Evolutionary conservation across 2,888 invertebrate genomes (phyloP).

Genomic region (Busseola fusca): DNA sequence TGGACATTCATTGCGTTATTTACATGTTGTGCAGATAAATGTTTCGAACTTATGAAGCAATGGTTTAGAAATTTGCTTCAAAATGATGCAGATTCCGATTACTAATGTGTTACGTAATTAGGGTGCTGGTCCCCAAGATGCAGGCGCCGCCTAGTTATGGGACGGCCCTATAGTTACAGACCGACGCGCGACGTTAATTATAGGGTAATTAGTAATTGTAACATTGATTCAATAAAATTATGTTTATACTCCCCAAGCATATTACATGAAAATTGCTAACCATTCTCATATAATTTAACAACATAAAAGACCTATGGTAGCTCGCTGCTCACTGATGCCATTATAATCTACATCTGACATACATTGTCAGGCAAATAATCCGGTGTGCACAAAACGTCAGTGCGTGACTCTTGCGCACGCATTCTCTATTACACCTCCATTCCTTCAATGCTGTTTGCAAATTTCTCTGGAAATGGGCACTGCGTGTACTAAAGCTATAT

Average conservation of each 20-base stretch:
- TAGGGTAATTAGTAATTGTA: too few relatives aligned
- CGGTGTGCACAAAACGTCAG: slow-evolving; percentile 50
- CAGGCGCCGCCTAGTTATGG: too few relatives aligned
- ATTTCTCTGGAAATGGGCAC: slow-evolving; percentile 58
- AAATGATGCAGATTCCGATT: too few relatives aligned
- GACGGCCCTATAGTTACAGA: too few relatives aligned
- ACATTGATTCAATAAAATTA: too few relatives aligned
- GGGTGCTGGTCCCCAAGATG: too few relatives aligned
- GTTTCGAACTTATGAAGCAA: too few relatives aligned
- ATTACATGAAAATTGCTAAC: slow-evolving; percentile 17
- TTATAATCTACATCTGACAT: slow-evolving; percentile 58
- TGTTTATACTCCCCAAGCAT: neutral
- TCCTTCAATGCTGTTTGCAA: slow-evolving; percentile 56
- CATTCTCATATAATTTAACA: slow-evolving; percentile 35
- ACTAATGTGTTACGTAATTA: too few relatives aligned
- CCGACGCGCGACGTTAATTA: too few relatives aligned
- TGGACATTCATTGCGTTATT: too few relatives aligned
- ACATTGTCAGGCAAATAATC: slow-evolving; percentile 58
- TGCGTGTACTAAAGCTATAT: slow-evolving; percentile 55
- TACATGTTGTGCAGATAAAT: too few relatives aligned
- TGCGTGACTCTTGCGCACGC: slow-evolving; percentile 62
- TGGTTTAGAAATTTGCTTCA: too few relatives aligned
- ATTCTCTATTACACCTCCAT: slow-evolving; percentile 57
- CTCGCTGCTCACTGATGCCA: slow-evolving; percentile 27
- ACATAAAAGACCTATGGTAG: slow-evolving; percentile 1